phyloP scores from a whole-genome alignment of 2,113 vertebrate genomes.

The Malurus elegans region DNA sequence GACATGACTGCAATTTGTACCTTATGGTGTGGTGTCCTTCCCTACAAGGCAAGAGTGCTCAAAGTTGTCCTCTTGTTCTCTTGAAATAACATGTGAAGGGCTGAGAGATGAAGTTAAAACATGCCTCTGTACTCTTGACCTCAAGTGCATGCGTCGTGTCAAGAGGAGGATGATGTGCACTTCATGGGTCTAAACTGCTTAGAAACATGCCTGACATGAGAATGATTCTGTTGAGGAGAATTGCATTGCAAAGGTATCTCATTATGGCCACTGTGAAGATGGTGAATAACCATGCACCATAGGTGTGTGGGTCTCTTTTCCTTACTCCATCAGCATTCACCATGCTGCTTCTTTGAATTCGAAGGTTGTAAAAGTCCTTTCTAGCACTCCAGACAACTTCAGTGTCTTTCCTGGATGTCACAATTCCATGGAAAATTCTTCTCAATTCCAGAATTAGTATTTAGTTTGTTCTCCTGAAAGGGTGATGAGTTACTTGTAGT shows the following conservation, averaged over 20 bases:
- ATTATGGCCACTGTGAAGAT: rapidly evolving
- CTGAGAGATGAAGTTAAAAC: neutral
- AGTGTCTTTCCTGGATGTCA: neutral
- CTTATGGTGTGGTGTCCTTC: neutral
- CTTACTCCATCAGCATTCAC: neutral
- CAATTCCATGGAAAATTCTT: neutral
- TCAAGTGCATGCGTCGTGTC: neutral
- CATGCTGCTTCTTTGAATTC: neutral
- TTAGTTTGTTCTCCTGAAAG: neutral
- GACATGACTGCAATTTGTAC: rapidly evolving
- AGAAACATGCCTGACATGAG: neutral
- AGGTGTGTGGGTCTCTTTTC: neutral
- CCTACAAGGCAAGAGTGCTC: neutral
- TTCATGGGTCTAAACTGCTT: neutral
- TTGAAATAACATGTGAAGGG: neutral
- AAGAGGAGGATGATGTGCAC: neutral
- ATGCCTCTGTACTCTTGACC: neutral
- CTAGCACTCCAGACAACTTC: neutral
- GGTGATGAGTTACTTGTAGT: neutral
- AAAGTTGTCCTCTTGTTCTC: neutral
- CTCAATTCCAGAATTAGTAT: neutral
- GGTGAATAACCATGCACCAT: rapidly evolving
- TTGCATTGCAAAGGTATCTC: neutral
- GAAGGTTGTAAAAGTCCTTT: neutral
- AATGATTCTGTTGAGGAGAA: neutral